Base-by-base conservation (phyloP, 2,888 invertebrate genomes). In the Charanyca ferruginea region DNA sequence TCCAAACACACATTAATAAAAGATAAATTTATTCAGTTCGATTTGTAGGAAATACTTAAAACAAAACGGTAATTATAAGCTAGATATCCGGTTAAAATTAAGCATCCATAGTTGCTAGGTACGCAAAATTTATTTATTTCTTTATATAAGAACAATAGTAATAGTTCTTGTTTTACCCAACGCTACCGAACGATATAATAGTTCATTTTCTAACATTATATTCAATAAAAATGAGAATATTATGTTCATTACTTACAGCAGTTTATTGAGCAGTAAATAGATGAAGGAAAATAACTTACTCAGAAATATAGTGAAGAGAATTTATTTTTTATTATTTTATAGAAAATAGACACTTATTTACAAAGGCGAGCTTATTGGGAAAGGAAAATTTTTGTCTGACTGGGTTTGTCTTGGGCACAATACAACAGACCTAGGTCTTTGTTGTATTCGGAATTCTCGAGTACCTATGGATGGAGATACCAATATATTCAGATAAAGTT, bases 221-320 rank as follows among this genome's bases (percentile, higher is more conserved):
- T 67, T 53, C 18, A 22, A 61, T 67, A 54, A 45, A 60, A 59
- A 44, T 22, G 35, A 51, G 23, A 63, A 45, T 42, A 45, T 45
- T 47, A 38, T 62, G 49, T 62, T 62, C 53, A 62, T 62, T 73
- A 72, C 38, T 35, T 41, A 57, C 22, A 61, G 8, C 44, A 54
- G 52, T 73, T 66, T 53, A 67, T 58, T 73, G 68, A 57, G 32
- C 47, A 35, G 18, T 54, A 41, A 55, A 51, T 32, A 47, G 5
- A 55, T 42, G 23, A 42, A 73, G 13, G 57, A 51, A 73, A 61
- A 61, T 66, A 25, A 45, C 9, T 66, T 74, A 57, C 47, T 44
- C 18, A 44, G 59, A 57, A 71, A 28, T 57, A 70, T 42, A 42
- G n/a, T 38, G 32, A 32, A 59, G 22, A 32, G 13, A 41, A 67